Evolutionary conservation across 2,113 vertebrate genomes (phyloP).

Genomic region (Thamnaconus septentrionalis): DNA sequence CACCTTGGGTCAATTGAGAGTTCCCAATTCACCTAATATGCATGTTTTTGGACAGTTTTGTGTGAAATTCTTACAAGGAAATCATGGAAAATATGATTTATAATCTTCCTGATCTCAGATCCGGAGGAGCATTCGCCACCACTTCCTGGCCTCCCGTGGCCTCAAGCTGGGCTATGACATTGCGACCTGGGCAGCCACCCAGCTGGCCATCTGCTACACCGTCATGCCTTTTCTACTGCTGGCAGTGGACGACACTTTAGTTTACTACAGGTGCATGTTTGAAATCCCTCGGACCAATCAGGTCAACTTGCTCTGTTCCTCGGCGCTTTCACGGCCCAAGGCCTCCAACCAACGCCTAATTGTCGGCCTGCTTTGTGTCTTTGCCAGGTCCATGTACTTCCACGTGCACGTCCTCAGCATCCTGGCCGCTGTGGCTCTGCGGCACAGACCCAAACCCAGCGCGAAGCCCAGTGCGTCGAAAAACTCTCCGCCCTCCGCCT

Average conservation of each 20-base stretch:
- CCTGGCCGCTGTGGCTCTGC: constrained; percentile 81
- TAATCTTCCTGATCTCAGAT: constrained; percentile 48
- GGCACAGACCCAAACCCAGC: constrained; percentile 56
- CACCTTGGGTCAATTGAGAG: no score
- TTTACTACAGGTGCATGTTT: constrained; percentile 72
- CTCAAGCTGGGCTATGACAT: constrained; percentile 74
- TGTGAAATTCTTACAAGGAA: no score
- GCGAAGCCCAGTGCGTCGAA: constrained; percentile 8
- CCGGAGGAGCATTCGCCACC: constrained; percentile 68
- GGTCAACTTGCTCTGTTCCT: no score
- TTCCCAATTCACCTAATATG: no score
- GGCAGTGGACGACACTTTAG: constrained; percentile 65
- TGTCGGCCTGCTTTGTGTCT: constrained; percentile 21
- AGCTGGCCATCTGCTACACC: constrained; percentile 78
- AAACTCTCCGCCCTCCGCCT: not conserved
- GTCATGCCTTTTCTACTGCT: constrained; percentile 81
- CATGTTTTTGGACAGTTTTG: no score
- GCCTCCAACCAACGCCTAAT: no score
- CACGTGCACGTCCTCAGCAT: constrained; percentile 88
- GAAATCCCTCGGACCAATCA: not conserved
- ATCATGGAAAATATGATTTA: no score
- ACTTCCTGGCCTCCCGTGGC: constrained; percentile 59
- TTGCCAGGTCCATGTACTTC: constrained; percentile 91
- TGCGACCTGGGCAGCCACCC: constrained; percentile 76
- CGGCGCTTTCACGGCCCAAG: no score